Evolutionary conservation across 1,140 invertebrate genomes (phyloP).

Genomic region (Penaeus indicus): DNA sequence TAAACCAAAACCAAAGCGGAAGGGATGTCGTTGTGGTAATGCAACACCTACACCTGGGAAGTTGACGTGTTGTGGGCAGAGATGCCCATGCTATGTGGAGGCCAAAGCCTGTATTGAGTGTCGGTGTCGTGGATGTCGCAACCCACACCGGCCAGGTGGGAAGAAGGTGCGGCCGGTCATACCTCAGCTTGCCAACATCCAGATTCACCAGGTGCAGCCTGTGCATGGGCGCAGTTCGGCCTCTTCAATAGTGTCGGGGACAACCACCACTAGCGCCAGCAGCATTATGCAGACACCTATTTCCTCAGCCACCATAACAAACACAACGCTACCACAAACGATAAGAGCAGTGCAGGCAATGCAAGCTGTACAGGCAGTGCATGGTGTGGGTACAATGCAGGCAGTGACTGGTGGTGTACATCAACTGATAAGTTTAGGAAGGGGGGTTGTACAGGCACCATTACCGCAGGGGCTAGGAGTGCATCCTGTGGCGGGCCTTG

Average conservation of each 20-base stretch:
- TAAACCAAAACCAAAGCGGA: conserved; percentile 75
- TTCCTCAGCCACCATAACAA: conserved; percentile 44
- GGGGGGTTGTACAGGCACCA: conserved; percentile 52
- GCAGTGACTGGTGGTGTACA: conserved; percentile 59
- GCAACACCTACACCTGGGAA: conserved; percentile 88
- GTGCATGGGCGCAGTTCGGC: conserved; percentile 52
- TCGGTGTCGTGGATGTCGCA: conserved; percentile 90
- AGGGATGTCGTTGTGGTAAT: conserved; percentile 90
- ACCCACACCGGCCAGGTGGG: conserved; percentile 85
- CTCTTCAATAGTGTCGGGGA: conserved; percentile 37
- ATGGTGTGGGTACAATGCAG: conserved; percentile 59
- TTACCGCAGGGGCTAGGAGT: conserved; percentile 48
- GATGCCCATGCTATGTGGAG: conserved; percentile 93
- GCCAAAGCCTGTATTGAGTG: conserved; percentile 88
- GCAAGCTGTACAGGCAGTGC: conserved; percentile 66
- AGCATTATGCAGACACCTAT: conserved; percentile 25
- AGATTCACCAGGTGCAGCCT: conserved; percentile 66
- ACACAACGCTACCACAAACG: conserved; percentile 62
- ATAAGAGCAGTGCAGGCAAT: conserved; percentile 65
- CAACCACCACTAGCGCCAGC: conserved; percentile 38
- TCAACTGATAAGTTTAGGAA: conserved; percentile 61
- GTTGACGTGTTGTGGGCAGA: conserved; percentile 90
- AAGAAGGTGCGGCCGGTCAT: conserved; percentile 77
- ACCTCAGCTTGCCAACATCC: conserved; percentile 65
- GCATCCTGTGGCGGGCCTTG: conserved; percentile 53